Conservation (phyloP, 1,140 invertebrate species). For the Mycetomoellerius zeteki region DNA sequence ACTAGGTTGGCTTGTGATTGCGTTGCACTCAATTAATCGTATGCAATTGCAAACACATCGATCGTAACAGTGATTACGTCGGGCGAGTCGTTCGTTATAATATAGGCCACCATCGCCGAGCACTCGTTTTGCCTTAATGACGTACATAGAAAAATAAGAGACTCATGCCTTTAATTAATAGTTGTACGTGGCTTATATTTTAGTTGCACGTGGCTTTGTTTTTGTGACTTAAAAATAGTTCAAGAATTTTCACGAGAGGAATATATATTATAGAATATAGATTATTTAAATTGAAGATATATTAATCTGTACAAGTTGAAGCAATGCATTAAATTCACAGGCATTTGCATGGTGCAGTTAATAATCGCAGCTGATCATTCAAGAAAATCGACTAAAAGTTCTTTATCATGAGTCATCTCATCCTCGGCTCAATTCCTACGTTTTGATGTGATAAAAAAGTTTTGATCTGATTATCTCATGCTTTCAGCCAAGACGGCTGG, state of each 20-base stretch:
- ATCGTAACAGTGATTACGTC: conserved; percentile 46
- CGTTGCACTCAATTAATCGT: conserved; percentile 52
- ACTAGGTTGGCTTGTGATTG: conserved; percentile 27
- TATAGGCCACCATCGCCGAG: conserved; percentile 32
- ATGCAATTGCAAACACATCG: conserved; percentile 46
- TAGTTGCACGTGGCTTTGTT: conserved; percentile 15
- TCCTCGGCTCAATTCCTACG: conserved; percentile 35
- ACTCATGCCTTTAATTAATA: conserved; percentile 33
- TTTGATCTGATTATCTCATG: conserved; percentile 67
- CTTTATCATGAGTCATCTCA: conserved; percentile 66
- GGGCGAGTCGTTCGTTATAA: conserved; percentile 7
- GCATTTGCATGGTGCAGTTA: conserved; percentile 72
- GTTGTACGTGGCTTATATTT: conserved; percentile 6
- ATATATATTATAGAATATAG: neutral
- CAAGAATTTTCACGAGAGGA: neutral
- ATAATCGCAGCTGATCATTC: conserved; percentile 30
- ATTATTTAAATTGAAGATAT: neutral
- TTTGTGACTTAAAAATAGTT: neutral
- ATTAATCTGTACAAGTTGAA: conserved; percentile 2
- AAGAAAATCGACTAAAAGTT: neutral
- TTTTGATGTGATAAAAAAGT: neutral
- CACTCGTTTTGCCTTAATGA: conserved; percentile 16
- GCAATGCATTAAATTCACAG: conserved; percentile 34
- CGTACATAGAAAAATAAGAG: neutral
- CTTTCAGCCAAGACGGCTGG: conserved; percentile 86